Percentiles rank a stretch among this genome's conserved stretches.
Conservation (phyloP, 1,140 invertebrate species). For the Dendroctonus ponderosae region DNA sequence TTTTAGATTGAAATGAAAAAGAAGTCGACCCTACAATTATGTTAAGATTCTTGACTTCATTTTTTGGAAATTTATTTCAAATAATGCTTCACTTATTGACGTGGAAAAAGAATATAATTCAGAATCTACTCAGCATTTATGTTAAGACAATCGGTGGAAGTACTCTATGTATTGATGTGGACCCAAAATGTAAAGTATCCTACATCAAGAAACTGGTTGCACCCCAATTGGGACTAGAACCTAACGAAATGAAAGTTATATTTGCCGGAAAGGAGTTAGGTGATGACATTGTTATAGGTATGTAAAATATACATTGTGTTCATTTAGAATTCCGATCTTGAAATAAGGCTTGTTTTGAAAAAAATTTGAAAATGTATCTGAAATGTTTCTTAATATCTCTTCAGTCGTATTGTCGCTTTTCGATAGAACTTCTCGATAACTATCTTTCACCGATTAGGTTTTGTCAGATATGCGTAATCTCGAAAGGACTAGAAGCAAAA, state of each 20-base stretch:
- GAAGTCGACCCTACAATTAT: background rate
- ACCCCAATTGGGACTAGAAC: slow-evolving; percentile 64
- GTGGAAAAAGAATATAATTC: slow-evolving; percentile 60
- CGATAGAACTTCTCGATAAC: no score
- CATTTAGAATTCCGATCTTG: slow-evolving; percentile 3
- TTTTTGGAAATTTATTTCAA: slow-evolving; percentile 53
- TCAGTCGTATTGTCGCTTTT: no score
- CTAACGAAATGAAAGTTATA: slow-evolving; percentile 77
- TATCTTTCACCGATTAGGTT: no score
- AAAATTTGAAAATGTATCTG: no score
- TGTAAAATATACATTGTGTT: slow-evolving; percentile 12
- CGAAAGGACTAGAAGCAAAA: no score
- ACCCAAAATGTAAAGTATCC: slow-evolving; percentile 74
- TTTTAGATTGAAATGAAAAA: no score
- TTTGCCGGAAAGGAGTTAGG: slow-evolving; percentile 82
- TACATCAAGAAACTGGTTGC: slow-evolving; percentile 73
- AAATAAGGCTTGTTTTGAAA: background rate
- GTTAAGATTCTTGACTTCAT: slow-evolving; percentile 30
- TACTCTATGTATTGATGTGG: slow-evolving; percentile 65
- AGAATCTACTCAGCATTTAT: slow-evolving; percentile 66
- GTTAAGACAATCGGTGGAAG: slow-evolving; percentile 70
- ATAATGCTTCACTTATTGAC: slow-evolving; percentile 65
- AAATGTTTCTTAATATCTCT: no score
- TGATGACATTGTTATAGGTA: slow-evolving; percentile 70
- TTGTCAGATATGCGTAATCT: no score